Percentiles rank a stretch among this genome's conserved stretches.
Evolutionary conservation across 2,888 invertebrate species (phyloP).

Genomic region (Anodontia alba): DNA sequence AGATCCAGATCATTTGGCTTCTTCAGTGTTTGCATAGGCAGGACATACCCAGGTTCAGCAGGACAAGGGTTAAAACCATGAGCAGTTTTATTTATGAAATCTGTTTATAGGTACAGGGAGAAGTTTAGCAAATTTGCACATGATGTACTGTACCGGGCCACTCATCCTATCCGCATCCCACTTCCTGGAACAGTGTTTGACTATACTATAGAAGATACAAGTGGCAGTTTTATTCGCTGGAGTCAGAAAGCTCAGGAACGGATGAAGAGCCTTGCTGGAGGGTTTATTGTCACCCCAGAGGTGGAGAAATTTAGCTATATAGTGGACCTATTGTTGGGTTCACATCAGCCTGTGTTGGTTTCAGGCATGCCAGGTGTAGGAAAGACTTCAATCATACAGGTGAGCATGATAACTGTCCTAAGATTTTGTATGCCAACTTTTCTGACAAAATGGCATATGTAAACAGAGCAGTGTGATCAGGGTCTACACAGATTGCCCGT

Average conservation of each 20-base stretch:
- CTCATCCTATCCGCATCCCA: conserved; percentile 79
- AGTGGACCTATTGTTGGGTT: conserved; percentile 77
- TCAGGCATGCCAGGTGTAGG: conserved; percentile 83
- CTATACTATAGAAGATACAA: conserved; percentile 76
- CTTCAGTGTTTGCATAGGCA: too few species aligned
- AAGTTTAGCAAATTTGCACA: conserved; percentile 82
- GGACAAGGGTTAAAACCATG: too few species aligned
- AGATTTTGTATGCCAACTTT: too few species aligned
- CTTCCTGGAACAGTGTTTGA: conserved; percentile 80
- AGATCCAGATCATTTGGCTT: too few species aligned
- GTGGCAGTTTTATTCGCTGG: conserved; percentile 79
- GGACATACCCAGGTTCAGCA: too few species aligned
- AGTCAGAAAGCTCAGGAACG: conserved; percentile 75
- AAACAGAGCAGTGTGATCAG: too few species aligned
- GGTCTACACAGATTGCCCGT: too few species aligned
- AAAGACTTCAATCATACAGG: conserved; percentile 81
- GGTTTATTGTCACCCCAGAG: conserved; percentile 80
- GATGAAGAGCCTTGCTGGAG: conserved; percentile 69
- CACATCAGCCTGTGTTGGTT: conserved; percentile 79
- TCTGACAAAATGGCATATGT: too few species aligned
- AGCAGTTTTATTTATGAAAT: too few species aligned
- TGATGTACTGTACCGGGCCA: conserved; percentile 79
- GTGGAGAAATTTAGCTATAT: conserved; percentile 82
- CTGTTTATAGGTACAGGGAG: conserved; percentile 69
- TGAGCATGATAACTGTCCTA: too few species aligned